A percentile compares a stretch with the other conserved stretches of the same genome.
Conservation (phyloP, 2,888 invertebrate species). For the Orthonevra nobilis region DNA sequence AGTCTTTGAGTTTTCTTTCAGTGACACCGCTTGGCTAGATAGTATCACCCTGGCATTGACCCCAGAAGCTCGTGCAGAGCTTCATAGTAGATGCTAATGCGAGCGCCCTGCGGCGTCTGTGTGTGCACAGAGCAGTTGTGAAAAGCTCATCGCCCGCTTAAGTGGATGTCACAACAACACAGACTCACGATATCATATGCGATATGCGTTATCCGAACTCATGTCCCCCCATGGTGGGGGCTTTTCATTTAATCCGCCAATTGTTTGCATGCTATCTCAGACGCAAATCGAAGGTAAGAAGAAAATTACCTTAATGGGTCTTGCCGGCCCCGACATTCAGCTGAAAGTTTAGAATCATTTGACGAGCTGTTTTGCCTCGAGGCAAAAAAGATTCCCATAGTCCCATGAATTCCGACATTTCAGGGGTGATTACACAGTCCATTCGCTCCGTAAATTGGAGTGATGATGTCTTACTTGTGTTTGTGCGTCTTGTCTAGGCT, state of each 20-base stretch:
- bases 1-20: constrained; percentile 27
- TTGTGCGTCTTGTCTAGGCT: no score
- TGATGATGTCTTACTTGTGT: no score
- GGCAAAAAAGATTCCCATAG: constrained; percentile 19
- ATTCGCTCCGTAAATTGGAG: constrained; percentile 54
- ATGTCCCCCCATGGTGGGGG: no score
- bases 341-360: constrained; percentile 23
- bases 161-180: constrained; percentile 47
- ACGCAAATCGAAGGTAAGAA: constrained; percentile 57
- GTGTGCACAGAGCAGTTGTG: not conserved
- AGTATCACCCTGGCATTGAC: constrained; percentile 49
- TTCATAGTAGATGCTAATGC: constrained; percentile 43
- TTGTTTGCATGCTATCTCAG: constrained; percentile 60
- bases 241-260: constrained; percentile 19
- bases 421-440: constrained; percentile 54
- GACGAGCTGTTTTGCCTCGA: constrained; percentile 15
- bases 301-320: constrained; percentile 64
- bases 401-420: constrained; percentile 10
- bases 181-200: constrained; percentile 3
- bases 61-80: constrained; percentile 14
- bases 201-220: not conserved
- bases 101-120: constrained; percentile 25
- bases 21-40: not conserved
- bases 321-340: constrained; percentile 38
- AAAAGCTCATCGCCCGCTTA: constrained; percentile 38